Percentiles rank a stretch among this genome's conserved stretches.
These are phyloP conservation scores for Castor canadensis DNA, from an alignment of 2,113 vertebrate genomes.

Conservation along the genomic window DNA sequence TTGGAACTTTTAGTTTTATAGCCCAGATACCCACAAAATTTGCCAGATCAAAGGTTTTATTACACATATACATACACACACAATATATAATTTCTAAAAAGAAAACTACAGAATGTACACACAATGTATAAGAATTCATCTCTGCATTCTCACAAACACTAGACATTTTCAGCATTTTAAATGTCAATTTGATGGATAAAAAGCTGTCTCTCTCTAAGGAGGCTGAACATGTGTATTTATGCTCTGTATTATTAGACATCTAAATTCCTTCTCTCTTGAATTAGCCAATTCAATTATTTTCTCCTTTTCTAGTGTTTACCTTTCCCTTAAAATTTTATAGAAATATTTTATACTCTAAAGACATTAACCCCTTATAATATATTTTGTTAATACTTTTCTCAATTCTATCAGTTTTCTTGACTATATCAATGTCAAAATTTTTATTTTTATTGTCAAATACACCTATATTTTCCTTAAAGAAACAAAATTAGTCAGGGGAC, in stretches of 20 bases:
- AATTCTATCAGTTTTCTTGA: neutral
- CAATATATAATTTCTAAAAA: neutral
- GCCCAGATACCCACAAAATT: neutral
- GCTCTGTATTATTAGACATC: neutral
- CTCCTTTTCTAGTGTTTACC: neutral
- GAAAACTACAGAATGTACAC: neutral
- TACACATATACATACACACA: too few species aligned
- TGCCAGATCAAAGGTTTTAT: neutral
- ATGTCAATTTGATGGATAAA: neutral
- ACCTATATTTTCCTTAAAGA: neutral
- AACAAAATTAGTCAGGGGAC: neutral
- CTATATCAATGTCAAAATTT: neutral
- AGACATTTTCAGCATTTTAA: neutral
- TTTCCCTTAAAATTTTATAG: neutral
- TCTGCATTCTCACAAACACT: neutral
- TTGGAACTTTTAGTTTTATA: conserved; percentile 12
- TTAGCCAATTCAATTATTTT: neutral
- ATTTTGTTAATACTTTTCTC: neutral
- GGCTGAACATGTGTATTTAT: neutral
- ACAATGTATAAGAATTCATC: neutral
- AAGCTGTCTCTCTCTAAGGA: neutral
- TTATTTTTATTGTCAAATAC: conserved; percentile 22
- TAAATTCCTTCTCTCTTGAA: neutral
- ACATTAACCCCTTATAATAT: neutral
- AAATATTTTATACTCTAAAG: neutral